Evolutionary conservation across 2,113 vertebrate genomes (phyloP).

Genomic region (Sporophila hypoxantha): DNA sequence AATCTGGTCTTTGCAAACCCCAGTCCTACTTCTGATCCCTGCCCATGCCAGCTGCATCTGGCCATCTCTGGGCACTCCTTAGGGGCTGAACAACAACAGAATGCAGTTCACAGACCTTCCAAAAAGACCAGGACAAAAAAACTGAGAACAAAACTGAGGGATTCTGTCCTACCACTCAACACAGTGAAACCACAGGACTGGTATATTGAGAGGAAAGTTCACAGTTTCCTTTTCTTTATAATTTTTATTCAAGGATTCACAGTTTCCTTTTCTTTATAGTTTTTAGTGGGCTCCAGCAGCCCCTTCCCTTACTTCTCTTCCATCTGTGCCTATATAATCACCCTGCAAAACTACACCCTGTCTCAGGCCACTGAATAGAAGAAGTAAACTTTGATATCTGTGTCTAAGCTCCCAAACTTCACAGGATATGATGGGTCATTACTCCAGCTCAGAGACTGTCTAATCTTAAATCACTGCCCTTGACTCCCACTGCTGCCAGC

Average conservation of each 20-base stretch:
- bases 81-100: neutral
- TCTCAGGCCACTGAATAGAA: neutral
- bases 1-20: neutral
- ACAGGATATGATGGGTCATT: constrained; percentile 10
- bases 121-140: neutral
- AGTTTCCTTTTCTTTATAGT: neutral
- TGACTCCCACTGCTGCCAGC: neutral
- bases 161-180: neutral
- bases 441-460: neutral
- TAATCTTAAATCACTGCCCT: constrained; percentile 13
- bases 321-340: neutral
- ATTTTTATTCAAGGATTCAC: neutral
- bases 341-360: neutral
- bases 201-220: neutral
- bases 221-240: neutral
- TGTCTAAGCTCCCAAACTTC: neutral
- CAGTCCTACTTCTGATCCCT: neutral
- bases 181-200: neutral
- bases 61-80: neutral
- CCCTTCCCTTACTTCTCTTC: neutral
- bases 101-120: neutral
- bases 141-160: neutral
- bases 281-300: neutral
- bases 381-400: neutral
- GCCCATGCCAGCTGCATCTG: neutral